Evolutionary conservation across 2,113 vertebrate genomes (phyloP).

Genomic region (Aspiorhynchus laticeps): DNA sequence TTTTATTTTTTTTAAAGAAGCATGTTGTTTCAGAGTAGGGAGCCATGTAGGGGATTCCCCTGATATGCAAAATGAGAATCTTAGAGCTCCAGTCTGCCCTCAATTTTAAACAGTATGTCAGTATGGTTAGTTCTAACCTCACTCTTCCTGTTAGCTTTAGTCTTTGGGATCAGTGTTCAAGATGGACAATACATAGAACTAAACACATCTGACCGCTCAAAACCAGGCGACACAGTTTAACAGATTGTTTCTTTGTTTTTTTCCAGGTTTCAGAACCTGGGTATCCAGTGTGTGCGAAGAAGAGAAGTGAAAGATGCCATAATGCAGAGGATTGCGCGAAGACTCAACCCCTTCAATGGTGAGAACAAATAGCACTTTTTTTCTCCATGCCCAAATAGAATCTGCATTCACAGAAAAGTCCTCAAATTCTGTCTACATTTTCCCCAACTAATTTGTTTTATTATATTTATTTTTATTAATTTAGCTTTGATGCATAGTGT

Average conservation of each 20-base stretch:
- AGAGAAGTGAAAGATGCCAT: slow-evolving; percentile 94
- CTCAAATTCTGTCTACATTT: no score
- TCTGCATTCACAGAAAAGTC: not conserved
- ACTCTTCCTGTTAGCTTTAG: slow-evolving; percentile 9
- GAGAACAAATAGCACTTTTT: slow-evolving; percentile 61
- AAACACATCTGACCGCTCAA: not conserved
- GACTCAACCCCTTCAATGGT: slow-evolving; percentile 96
- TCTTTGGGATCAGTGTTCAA: not conserved
- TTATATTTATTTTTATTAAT: no score
- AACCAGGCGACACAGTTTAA: not conserved
- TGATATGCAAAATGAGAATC: slow-evolving; percentile 76
- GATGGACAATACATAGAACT: not conserved
- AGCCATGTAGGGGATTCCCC: slow-evolving; percentile 80
- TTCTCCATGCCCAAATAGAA: not conserved
- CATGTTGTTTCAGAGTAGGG: slow-evolving; percentile 40
- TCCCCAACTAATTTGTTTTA: no score
- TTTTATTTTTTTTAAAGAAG: slow-evolving; percentile 83
- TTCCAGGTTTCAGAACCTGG: slow-evolving; percentile 95
- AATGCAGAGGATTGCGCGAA: slow-evolving; percentile 82
- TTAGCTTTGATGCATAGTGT: no score
- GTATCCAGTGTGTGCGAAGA: slow-evolving; percentile 96
- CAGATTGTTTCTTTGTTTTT: not conserved
- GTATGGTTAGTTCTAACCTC: slow-evolving; percentile 35
- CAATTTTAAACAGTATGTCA: slow-evolving; percentile 24
- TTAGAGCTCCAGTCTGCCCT: slow-evolving; percentile 36